These are phyloP conservation scores for Hydriomena furcata DNA, from an alignment of 2,888 invertebrate species.

Conservation along the genomic window DNA sequence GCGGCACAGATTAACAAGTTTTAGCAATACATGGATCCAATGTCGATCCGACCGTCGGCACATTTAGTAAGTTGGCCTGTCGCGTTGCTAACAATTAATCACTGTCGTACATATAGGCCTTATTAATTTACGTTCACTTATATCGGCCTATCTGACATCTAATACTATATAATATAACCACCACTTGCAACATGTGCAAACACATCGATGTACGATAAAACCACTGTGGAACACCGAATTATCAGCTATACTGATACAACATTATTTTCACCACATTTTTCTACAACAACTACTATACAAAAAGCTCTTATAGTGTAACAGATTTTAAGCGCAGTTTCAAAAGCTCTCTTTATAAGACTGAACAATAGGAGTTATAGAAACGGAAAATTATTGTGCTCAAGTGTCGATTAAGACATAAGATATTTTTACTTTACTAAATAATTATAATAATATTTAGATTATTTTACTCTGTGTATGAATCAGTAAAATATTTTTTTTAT, in stretches of 20 bases:
- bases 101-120: constrained; percentile 36
- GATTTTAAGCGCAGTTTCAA: constrained; percentile 66
- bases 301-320: constrained; percentile 74
- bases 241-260: constrained; percentile 47
- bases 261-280: constrained; percentile 49
- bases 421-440: constrained; percentile 20
- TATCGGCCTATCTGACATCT: constrained; percentile 37
- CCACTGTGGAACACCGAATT: constrained; percentile 42
- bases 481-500: constrained; percentile 31
- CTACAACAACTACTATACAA: constrained; percentile 74
- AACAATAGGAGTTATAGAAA: constrained; percentile 30
- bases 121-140: constrained; percentile 29
- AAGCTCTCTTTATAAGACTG: constrained; percentile 60
- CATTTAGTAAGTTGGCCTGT: constrained; percentile 19
- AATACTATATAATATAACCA: constrained; percentile 36
- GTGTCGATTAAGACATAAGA: constrained; percentile 31
- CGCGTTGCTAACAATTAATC: constrained; percentile 31
- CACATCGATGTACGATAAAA: constrained; percentile 40
- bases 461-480: constrained; percentile 15
- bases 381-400: constrained; percentile 44
- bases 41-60: constrained; percentile 21
- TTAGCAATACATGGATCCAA: constrained; percentile 16
- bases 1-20: constrained; percentile 14
- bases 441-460: constrained; percentile 12
- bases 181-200: constrained; percentile 39